Base-by-base conservation (phyloP, 2,113 vertebrate genomes). In the Ibidorhyncha struthersii region DNA sequence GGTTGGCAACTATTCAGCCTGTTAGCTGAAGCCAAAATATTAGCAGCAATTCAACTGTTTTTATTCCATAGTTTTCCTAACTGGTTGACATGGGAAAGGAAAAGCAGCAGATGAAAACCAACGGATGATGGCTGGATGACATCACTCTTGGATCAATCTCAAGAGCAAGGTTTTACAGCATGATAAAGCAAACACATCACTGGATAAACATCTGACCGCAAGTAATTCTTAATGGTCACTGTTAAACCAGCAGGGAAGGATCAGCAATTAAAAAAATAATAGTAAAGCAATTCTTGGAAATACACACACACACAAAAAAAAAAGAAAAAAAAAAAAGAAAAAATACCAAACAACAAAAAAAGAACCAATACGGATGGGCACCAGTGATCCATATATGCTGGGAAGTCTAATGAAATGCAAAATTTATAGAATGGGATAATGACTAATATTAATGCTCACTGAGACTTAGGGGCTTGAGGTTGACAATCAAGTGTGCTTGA, bases 111-210 rank as follows among this genome's bases (percentile, higher is more conserved):
- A 84, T 32, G 30, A 93, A 95, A 95, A 79, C 49, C 56, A 76
- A 49, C 0, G 38, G 72, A 71, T 56, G 49, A 79, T 0, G 55
- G 18, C 69, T 83, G 43, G 36, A 43, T 95, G 92, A 95, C 77
- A 91, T 95, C 95, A 91, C 20, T 79, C 40, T 86, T 96, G 97
- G 96, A 91, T 55, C 55, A 40, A 12, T 29, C 86, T 93, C 95
- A 95, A 91, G 56, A 89, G 47, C 63, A 67, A 93, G 70, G 69
- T 93, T 85, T 97, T 95, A 77, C 53, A 95, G 84, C 14, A 38
- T 45, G 53, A 96, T 86, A 85, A 94, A 96, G 62, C 41, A 87
- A 94, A 92, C 93, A 92, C 82, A 93, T 95, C 95, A 95, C 50
- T 82, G 73, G 52, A 82, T 83, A 96, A 96, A 92, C 52, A 96